Evolutionary conservation across 30 jellyfish, hydroid and myxozoan species (phyloP).

Genomic region (Hydra vulgaris): DNA sequence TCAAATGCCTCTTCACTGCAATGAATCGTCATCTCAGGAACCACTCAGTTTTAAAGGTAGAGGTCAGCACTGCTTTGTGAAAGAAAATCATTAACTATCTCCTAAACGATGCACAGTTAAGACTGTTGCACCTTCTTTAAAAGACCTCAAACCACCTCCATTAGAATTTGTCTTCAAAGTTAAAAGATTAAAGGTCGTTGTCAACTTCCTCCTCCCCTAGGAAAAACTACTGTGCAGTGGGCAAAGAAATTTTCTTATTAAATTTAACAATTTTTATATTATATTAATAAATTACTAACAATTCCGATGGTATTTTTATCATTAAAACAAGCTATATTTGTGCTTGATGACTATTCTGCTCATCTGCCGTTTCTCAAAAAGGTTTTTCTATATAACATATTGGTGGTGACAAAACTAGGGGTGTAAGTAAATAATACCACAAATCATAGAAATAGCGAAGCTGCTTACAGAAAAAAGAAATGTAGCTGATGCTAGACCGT

Average conservation of each 20-base stretch:
- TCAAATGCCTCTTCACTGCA: not conserved
- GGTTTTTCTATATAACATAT: not conserved
- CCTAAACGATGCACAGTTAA: slow-evolving; percentile 1
- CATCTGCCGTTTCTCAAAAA: not conserved
- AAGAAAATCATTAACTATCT: slow-evolving; percentile 3
- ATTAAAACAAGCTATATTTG: not conserved
- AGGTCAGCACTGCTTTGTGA: slow-evolving; percentile 2
- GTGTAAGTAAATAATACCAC: not conserved
- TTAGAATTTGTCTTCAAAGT: slow-evolving; percentile 5
- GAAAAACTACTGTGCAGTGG: not conserved
- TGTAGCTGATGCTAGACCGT: slow-evolving; percentile 3
- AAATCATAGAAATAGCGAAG: not conserved
- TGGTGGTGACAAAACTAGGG: not conserved
- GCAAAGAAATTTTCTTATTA: not conserved
- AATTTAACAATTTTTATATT: not conserved
- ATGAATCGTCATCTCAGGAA: not conserved
- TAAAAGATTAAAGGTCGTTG: slow-evolving; percentile 4
- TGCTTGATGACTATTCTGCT: not conserved
- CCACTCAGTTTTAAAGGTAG: slow-evolving; percentile 6
- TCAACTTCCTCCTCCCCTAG: slow-evolving; percentile 13
- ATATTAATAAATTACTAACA: not conserved
- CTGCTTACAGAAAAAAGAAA: not conserved
- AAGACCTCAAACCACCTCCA: slow-evolving; percentile 10
- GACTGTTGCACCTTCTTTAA: slow-evolving; percentile 4
- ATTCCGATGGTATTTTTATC: not conserved